Evolutionary conservation across 2,113 vertebrate genomes (phyloP), one percentile per base, ranked within the genome.

Genomic region (Laterallus jamaicensis): DNA sequence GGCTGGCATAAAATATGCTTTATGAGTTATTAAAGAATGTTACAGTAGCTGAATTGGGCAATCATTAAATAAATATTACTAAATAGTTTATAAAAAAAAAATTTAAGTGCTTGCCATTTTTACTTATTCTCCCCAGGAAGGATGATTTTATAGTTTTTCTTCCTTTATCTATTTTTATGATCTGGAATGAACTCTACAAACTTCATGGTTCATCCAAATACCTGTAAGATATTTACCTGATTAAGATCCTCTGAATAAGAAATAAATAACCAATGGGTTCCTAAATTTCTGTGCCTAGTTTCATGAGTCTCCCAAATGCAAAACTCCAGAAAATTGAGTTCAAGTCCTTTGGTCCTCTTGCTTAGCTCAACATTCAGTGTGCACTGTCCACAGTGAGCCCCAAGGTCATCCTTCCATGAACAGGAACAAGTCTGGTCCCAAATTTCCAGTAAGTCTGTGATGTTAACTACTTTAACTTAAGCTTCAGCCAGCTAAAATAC

Each of bases 31-130:
- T 97, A 95, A 96, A 95, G 82, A 88, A 70, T 88, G 84, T 80
- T 93, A 82, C 66, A 95, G 88, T 73, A 83, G 79, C 86, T 69
- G 86, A 96, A 89, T 87, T 89, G 69, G 55, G 74, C 82, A 86
- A 95, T 93, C 95, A 93, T 97, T 97, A 95, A 92, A 96, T 94
- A 97, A 97, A 95, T 95, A 95, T 92, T 87, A 82, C 64, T 90
- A 93, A 94, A 94, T 96, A 93, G 80, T 95, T 93, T 95, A 91
- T 94, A 82, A 91, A 96, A 95, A 92, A 71, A 60, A 91, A 73
- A 93, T 66, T 32, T 42, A 93, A 81, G 60, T 54, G 63, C 71
- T 86, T 90, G 54, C 68, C 63, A n/a, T 83, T 93, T 93, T 87
- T 91, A 58, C 69, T 86, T 74, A 52, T 86, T 89, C 52, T 93